Evolutionary conservation across 2,797 vertebrate genomes (phyloP), one percentile per base, ranked within the genome.

Genomic region (Myripristis murdjan): DNA sequence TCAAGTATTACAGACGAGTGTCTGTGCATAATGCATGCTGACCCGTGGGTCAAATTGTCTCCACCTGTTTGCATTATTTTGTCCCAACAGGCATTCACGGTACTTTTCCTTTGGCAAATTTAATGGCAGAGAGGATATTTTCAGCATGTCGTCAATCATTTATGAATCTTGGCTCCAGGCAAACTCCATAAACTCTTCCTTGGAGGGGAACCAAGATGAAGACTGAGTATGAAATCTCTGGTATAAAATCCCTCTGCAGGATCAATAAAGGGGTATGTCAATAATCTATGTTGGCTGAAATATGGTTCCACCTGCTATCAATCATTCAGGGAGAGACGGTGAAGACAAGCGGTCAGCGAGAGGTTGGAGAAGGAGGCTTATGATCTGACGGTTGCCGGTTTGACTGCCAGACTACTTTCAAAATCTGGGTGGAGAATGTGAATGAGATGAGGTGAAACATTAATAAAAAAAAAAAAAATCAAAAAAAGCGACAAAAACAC

Each of bases 1-100:
- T 58, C 81, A 53, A 58, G 54, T 10, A 7, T 33, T 52, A 51
- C 66, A 20, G 73, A 74, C 48, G 48, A 66, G 33, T 11, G 63
- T 12, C 49, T 46, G 62, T 33, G 79, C 79, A 82, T 84, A 79
- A 86, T 86, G 58, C 63, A 63, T 70, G 51, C 9, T 66, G 82
- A 89, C 79, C 84, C 6, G 0, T 1, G 10, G 78, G 79, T 86
- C 66, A 80, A 79, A 85, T 58, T 56, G 71, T 68, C 81, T 72
- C 77, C 79, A 62, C 71, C 80, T 81, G 66, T 70, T 77, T 31
- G 52, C 24, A 15, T n/a, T 18, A 14, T 52, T 70, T 57, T 26
- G 62, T 54, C 47, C 64, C 28, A 6, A 24, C 3, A 35, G 61
- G 24, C 28, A 43, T 3, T 68, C 47, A 47, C 12, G 41, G 55